These are phyloP conservation scores for Amphibalanus amphitrite DNA, from an alignment of 1,140 invertebrate species.

Conservation along the genomic window DNA sequence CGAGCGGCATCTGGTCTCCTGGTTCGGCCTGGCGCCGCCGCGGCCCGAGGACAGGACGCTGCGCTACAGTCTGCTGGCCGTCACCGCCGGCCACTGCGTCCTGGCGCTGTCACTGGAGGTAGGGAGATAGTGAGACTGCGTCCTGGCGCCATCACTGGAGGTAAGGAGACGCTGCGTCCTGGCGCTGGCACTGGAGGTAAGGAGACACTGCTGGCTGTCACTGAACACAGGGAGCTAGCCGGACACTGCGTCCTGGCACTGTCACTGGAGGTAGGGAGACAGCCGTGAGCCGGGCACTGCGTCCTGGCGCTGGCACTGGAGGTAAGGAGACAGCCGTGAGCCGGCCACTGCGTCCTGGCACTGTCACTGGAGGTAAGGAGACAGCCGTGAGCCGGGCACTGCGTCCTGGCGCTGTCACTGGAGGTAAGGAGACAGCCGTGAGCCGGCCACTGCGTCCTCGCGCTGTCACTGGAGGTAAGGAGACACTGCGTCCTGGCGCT, in stretches of 20 bases:
- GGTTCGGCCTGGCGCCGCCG: conserved; percentile 1
- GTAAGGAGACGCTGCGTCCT: not conserved
- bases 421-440: conserved; percentile 11
- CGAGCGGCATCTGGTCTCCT: conserved; percentile 1
- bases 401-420: conserved; percentile 11
- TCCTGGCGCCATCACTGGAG: conserved; percentile 13
- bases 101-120: conserved; percentile 15
- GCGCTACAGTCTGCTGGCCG: conserved; percentile 10
- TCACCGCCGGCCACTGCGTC: conserved; percentile 13
- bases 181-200: no score
- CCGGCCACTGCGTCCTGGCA: conserved; percentile 16
- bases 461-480: no score
- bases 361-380: conserved; percentile 13
- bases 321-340: no score
- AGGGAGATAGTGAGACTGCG: conserved; percentile 10
- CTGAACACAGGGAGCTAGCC: conserved; percentile 12
- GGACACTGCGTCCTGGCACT: conserved; percentile 14
- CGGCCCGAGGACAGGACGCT: not conserved
- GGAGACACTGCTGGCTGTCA: no score
- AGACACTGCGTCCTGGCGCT: not conserved
- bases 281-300: no score
- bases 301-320: no score
- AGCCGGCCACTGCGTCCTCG: no score
- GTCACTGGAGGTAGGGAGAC: conserved; percentile 14
- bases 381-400: conserved; percentile 11